Base-by-base conservation (phyloP, 1,140 invertebrate genomes). In the Daktulosphaira vitifoliae region DNA sequence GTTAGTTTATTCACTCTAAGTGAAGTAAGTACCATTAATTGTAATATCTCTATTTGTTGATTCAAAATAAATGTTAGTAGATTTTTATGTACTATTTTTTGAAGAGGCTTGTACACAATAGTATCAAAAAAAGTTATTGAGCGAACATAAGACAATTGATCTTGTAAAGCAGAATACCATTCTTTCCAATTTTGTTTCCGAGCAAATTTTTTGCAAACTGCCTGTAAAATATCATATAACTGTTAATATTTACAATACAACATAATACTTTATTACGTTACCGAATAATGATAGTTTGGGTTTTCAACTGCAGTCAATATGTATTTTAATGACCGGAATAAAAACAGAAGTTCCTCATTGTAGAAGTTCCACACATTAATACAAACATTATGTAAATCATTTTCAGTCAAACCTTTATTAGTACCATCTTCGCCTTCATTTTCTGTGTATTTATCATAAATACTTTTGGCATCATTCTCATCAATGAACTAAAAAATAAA, bases 81-180 rank as follows among this genome's bases (percentile, higher is more conserved):
- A 48, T 62, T 6, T 2, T 48, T 62, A 5, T 62, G 42, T 62
- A 62, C 44, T 8, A 46, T 18, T 20, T 48, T 62, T 33, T 48
- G 56, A 48, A 62, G 42, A 1, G 56, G 56, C 20, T 62, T 62
- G 16, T 62, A 62, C 22, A 62, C 56, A 7, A 62, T 62, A 18
- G 56, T 62, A 62, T 62, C 56, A 33, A 62, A 62, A 62, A 48
- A 62, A 15, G 56, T 48, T 29, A 62, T 46, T 48, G 56, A 62
- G 29, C 56, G 56, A 48, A 62, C 25, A 48, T 62, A 48, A n/a
- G 42, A 46, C 2, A 62, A 20, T 33, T 62, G 56, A 8, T 62
- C 42, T 22, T 42, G 26, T 22, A 62, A 6, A 7, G 42, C 44
- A 29, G 11, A 29, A 48, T 62, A 62, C 56, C 56, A 62, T 37